Conservation (phyloP, 1,140 invertebrate species). For the Copidosoma floridanum region DNA sequence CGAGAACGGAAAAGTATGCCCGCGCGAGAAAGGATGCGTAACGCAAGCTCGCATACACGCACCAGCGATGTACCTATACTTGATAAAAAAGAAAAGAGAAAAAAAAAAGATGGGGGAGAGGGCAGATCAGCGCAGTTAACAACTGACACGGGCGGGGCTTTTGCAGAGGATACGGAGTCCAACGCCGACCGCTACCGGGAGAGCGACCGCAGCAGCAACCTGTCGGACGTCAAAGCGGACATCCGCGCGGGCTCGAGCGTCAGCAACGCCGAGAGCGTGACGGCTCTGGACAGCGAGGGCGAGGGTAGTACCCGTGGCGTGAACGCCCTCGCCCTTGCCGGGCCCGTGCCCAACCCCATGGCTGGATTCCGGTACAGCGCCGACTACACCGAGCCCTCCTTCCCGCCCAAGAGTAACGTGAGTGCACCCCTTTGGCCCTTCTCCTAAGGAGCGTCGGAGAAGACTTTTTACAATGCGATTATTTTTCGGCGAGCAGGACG, state of each 20-base stretch:
- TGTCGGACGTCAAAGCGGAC: conserved; percentile 87
- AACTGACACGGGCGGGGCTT: no score
- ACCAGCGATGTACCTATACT: no score
- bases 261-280: conserved; percentile 67
- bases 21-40: no score
- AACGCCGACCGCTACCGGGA: conserved; percentile 81
- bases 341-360: conserved; percentile 70
- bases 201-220: conserved; percentile 84
- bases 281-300: conserved; percentile 59
- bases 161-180: conserved; percentile 59
- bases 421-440: conserved; percentile 39
- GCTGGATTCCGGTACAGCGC: conserved; percentile 78
- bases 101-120: no score
- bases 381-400: conserved; percentile 81
- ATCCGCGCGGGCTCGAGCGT: conserved; percentile 79
- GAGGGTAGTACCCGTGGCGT: conserved; percentile 56
- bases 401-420: conserved; percentile 67
- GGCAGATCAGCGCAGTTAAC: no score
- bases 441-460: no score
- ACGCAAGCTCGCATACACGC: no score
- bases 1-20: no score
- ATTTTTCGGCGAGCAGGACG: conserved; percentile 59
- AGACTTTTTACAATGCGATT: no score
- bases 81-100: no score
- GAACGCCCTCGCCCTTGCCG: conserved; percentile 72